These are phyloP conservation scores for Tetragonula carbonaria DNA, from an alignment of 2,888 invertebrate species.

Conservation along the genomic window DNA sequence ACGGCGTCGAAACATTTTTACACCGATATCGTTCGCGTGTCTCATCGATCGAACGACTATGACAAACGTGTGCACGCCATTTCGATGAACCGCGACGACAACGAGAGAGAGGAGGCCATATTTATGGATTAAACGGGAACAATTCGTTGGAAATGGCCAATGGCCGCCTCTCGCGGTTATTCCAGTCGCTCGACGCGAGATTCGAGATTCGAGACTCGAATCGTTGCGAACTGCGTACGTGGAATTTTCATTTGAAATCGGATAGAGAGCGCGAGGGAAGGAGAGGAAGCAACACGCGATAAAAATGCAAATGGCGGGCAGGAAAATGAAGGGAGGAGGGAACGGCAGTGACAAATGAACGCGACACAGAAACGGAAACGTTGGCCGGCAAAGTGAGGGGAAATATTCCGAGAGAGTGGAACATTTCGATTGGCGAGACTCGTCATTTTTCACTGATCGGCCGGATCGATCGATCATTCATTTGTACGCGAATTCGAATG, in stretches of 20 bases:
- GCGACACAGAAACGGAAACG: neutral
- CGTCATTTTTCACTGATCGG: neutral
- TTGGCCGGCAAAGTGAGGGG: neutral
- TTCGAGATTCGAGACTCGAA: neutral
- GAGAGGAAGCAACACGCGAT: neutral
- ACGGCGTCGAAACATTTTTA: too few relatives aligned
- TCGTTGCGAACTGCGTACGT: neutral
- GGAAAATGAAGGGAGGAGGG: neutral
- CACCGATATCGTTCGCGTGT: too few relatives aligned
- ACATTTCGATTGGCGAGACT: too few relatives aligned
- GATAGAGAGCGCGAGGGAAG: too few relatives aligned
- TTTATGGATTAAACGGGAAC: neutral
- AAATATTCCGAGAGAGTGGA: neutral
- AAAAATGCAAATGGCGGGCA: conserved; percentile 3
- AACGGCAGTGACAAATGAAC: conserved; percentile 5
- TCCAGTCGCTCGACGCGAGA: too few relatives aligned
- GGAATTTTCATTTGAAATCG: neutral
- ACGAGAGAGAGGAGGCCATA: too few relatives aligned
- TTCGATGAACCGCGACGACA: neutral
- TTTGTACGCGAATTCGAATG: neutral
- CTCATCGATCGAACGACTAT: too few relatives aligned
- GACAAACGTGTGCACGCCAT: neutral
- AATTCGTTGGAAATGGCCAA: neutral
- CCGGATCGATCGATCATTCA: neutral
- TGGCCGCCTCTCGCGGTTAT: too few relatives aligned